Evolutionary conservation across 2,113 vertebrate species (phyloP).

Genomic region (Corynorhinus townsendii): DNA sequence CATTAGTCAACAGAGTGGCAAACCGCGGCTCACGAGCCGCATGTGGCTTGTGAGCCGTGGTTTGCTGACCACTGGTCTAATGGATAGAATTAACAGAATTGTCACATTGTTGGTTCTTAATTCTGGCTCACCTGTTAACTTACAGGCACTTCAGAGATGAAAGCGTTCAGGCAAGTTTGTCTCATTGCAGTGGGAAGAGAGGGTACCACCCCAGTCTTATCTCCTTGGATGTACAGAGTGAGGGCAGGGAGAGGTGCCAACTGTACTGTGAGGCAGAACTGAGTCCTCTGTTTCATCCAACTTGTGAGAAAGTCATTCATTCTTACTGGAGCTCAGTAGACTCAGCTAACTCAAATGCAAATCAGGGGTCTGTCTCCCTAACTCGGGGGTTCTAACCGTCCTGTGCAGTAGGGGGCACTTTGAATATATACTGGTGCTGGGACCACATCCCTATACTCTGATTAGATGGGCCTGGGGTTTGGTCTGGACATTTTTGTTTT

Average conservation of each 20-base stretch:
- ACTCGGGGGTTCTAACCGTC: background rate
- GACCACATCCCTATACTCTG: background rate
- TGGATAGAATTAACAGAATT: background rate
- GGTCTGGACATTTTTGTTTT: background rate
- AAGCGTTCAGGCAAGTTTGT: background rate
- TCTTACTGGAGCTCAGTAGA: background rate
- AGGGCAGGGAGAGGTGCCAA: background rate
- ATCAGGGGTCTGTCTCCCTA: background rate
- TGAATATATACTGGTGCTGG: background rate
- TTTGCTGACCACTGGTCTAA: background rate
- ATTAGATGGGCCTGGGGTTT: background rate
- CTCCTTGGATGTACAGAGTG: background rate
- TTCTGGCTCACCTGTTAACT: background rate
- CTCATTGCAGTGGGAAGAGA: fast-evolving
- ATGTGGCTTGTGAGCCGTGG: too few relatives aligned
- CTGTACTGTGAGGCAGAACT: background rate
- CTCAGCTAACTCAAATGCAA: background rate
- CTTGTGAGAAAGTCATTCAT: background rate
- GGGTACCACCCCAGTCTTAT: too few relatives aligned
- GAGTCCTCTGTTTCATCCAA: background rate
- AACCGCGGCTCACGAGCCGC: too few relatives aligned
- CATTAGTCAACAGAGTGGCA: too few relatives aligned
- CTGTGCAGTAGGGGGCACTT: background rate
- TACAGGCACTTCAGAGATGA: background rate
- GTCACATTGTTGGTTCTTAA: background rate